Percentiles rank a stretch among this genome's conserved stretches.
Conservation (phyloP, 2,888 invertebrate species). For the Protonemura montana region DNA sequence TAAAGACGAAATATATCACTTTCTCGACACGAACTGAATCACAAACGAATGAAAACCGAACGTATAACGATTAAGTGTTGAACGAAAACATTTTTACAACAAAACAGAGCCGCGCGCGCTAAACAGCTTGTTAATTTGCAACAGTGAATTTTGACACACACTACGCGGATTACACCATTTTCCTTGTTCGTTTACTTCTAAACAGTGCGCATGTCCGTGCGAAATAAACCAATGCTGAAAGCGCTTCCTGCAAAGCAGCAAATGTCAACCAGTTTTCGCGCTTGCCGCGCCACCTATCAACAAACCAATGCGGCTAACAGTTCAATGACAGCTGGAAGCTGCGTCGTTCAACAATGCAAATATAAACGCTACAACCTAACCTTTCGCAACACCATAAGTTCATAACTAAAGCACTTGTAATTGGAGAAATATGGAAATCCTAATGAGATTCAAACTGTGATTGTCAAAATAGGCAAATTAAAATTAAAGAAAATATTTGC, state of each 20-base stretch:
- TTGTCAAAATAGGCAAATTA: no score
- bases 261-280: background rate
- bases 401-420: no score
- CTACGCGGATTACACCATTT: slow-evolving; percentile 32
- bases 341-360: no score
- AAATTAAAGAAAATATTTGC: no score
- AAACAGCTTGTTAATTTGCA: background rate
- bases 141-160: background rate
- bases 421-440: no score
- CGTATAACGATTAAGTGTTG: background rate
- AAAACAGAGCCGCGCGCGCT: background rate
- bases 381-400: no score
- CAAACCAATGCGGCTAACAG: background rate
- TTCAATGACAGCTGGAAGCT: no score
- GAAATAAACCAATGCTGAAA: background rate
- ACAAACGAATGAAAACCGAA: background rate
- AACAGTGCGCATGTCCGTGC: background rate
- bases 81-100: slow-evolving; percentile 14
- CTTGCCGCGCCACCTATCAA: slow-evolving; percentile 23
- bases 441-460: no score
- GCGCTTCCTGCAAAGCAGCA: background rate
- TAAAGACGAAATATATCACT: background rate
- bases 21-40: background rate
- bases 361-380: no score
- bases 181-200: background rate